Base-by-base conservation (phyloP, 2,797 vertebrate species). In the Orientallactaga sibirica region DNA sequence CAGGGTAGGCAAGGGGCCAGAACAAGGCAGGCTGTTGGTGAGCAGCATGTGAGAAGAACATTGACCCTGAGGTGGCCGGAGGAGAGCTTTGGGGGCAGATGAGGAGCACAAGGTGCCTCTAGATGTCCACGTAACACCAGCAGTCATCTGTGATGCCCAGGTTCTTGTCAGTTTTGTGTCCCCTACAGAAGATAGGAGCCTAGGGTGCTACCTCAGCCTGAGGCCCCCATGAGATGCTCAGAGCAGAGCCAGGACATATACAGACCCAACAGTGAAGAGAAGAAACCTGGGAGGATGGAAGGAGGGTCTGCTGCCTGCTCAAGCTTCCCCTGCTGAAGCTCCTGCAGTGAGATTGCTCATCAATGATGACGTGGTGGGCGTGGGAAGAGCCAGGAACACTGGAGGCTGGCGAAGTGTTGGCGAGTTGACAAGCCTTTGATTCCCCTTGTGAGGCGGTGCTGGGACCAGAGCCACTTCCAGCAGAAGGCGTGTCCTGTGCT, bases 101-200 rank as follows among this genome's bases (percentile, higher is more conserved):
- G 11, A 61, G 43, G 55, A 10, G 24, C 24, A 8, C 25, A 19
- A 15, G 71, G 9, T 0, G 10, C 7, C 19, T 70, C 7, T 0
- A 15, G 62, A 20, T 0, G 2, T 71, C 61, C 20, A 0, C 16
- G 33, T 11, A 19, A 33, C 7, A 2, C 27, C 61, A 7, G n/a
- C 64, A 25, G 43, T 58, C 8, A 37, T 62, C 74, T 43, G 29
- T 1, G 7, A 29, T 48, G 24, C 2, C 0, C 1, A 48, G 43
- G 33, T 55, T 41, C 66, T 37, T 10, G 8, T 20, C 33, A 27
- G 75, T 24, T 29, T 67, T 55, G 25, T 25, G 33, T 25, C 61
- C 43, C 27, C 15, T 22, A 11, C 14, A 66, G 58, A 83, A 67
- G 33, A 22, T 0, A 0, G 67, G 55, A 79, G 61, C 25, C 19